phyloP scores from a whole-genome alignment of 2,888 invertebrate genomes.

The Laspeyria flexula region DNA sequence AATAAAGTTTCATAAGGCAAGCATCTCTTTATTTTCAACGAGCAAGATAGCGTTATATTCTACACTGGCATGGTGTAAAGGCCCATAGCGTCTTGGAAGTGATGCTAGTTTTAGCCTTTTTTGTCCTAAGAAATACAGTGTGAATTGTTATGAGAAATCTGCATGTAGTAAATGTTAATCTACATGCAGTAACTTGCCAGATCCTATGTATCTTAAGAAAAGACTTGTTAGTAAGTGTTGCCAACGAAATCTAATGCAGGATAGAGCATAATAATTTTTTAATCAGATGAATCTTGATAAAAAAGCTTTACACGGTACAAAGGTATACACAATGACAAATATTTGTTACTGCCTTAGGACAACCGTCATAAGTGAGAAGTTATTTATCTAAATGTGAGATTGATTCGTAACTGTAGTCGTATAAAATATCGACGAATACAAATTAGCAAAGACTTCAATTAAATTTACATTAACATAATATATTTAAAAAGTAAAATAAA shows the following conservation, averaged over 20 bases:
- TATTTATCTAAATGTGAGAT: background rate
- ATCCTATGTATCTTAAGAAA: background rate
- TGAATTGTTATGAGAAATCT: too few relatives aligned
- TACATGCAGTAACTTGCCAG: background rate
- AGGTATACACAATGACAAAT: background rate
- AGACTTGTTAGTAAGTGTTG: conserved; percentile 17
- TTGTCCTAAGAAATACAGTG: too few relatives aligned
- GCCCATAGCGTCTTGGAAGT: too few relatives aligned
- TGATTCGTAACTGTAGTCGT: background rate
- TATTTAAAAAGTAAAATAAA: too few relatives aligned
- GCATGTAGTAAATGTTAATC: too few relatives aligned
- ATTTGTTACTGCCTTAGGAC: conserved; percentile 3
- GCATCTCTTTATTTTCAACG: too few relatives aligned
- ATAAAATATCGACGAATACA: background rate
- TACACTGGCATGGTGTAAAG: too few relatives aligned
- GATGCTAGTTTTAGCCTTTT: too few relatives aligned
- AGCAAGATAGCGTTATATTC: too few relatives aligned
- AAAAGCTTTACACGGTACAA: conserved; percentile 14
- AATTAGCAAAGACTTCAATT: background rate
- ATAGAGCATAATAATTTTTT: conserved; percentile 20
- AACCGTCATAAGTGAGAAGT: background rate
- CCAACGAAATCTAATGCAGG: conserved; percentile 26
- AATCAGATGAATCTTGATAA: conserved; percentile 20
- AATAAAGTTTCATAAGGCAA: too few relatives aligned
- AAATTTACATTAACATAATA: too few relatives aligned